Base-by-base conservation (phyloP, 2,888 invertebrate species). In the Fragum fragum region DNA sequence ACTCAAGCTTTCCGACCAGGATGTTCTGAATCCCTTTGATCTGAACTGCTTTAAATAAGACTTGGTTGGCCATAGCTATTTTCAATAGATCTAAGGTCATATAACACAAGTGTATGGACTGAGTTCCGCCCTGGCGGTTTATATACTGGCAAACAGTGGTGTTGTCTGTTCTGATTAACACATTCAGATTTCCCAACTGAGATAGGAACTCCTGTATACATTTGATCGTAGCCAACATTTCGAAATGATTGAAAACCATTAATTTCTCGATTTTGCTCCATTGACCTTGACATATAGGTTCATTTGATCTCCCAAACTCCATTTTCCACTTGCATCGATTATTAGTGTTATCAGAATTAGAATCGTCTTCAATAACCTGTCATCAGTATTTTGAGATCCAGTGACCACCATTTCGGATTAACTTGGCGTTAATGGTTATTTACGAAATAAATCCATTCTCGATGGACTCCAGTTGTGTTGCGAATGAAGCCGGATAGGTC, bases 401-500 rank as follows among this genome's bases (percentile, higher is more conserved):
- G n/a, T 68, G 47, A 76, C 73, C 70, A 83, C 79, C 73, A 79
- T 36, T 63, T 69, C 52, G 76, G 39, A 69, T 59, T 36, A 21
- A 18, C 14, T 0, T 21, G 47, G 76, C 42, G 76, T 76, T 26
- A 72, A 7, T 11, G 42, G 63, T 9, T 76, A 23, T 18, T 70
- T 0, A 6, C 0, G 0, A 26, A 61, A 36, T 1, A 81, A 18
- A 14, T 11, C 18, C 77, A 81, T 81, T 66, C 72, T 74, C 0
- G 23, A 3, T 39, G 82, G 78, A 61, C 73, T 79, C 73, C 74
- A 81, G 29, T 66, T 63, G n/a, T 70, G 73, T 3, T 68, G 42
- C 23, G 68, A 53, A 76, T 81, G 80, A 1, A 81, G 69, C 32
- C 81, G 77, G n/a, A 84, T 72, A 32, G 83, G 76, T 73, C 75